Conservation (phyloP, 2,113 vertebrate species). For the Cyanoramphus novaezelandiae region DNA sequence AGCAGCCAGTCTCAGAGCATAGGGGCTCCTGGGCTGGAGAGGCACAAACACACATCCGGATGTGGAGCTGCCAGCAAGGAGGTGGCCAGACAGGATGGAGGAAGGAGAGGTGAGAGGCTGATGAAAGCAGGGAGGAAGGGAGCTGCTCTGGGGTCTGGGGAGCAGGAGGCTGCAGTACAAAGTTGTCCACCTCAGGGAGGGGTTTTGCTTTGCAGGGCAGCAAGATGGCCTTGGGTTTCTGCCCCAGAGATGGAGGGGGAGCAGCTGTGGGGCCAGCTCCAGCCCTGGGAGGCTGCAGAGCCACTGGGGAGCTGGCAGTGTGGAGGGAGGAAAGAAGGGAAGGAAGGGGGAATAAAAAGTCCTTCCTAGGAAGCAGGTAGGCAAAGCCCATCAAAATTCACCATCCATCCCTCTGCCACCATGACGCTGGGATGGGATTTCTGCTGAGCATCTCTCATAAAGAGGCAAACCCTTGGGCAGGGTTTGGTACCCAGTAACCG, state of each 20-base stretch:
- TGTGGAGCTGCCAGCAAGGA: not conserved
- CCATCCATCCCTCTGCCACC: not conserved
- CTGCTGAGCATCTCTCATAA: no score
- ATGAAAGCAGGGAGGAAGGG: not conserved
- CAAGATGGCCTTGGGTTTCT: accelerated
- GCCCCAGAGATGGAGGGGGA: not conserved
- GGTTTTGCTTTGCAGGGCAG: not conserved
- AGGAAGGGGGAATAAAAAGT: not conserved
- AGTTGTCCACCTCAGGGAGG: not conserved
- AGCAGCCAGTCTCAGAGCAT: accelerated
- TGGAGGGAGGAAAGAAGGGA: not conserved
- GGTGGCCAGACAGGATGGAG: not conserved
- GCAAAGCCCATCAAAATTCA: not conserved
- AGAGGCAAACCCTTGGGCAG: not conserved
- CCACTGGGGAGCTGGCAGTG: not conserved
- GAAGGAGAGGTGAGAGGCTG: not conserved
- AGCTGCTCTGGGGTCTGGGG: not conserved
- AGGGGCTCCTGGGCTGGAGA: not conserved
- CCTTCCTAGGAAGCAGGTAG: not conserved
- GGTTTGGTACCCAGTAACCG: not conserved
- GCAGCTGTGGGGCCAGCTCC: not conserved
- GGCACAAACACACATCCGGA: not conserved
- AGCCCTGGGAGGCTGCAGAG: not conserved
- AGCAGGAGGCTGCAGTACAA: not conserved
- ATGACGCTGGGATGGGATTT: not conserved